Evolutionary conservation across 2,888 invertebrate genomes (phyloP).

Genomic region (Drosophila kambysellisi): DNA sequence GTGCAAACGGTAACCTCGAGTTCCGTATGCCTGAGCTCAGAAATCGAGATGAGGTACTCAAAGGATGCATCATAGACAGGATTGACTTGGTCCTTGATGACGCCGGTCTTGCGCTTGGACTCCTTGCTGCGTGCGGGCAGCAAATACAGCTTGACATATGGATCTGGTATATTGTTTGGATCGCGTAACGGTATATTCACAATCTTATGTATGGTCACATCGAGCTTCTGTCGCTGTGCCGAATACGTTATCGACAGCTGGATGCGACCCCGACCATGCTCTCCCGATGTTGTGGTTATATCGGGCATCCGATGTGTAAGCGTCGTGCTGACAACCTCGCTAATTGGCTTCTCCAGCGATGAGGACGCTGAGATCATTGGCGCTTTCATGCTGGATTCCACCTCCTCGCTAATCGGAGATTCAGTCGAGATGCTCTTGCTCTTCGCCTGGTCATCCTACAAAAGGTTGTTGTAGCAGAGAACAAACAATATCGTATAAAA

Average conservation of each 20-base stretch:
- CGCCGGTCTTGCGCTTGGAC: slow-evolving; percentile 93
- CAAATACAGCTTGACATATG: slow-evolving; percentile 95
- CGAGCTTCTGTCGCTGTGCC: slow-evolving; percentile 91
- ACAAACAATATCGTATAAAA: neutral
- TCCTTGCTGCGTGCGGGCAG: slow-evolving; percentile 94
- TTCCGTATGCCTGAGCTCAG: slow-evolving; percentile 91
- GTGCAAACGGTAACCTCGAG: slow-evolving; percentile 95
- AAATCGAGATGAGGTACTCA: slow-evolving; percentile 93
- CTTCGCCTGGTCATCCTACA: slow-evolving; percentile 63
- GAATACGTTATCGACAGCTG: slow-evolving; percentile 95
- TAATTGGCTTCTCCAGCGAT: slow-evolving; percentile 73
- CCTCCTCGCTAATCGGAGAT: slow-evolving; percentile 78
- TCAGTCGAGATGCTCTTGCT: slow-evolving; percentile 77
- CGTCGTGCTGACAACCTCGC: slow-evolving; percentile 78
- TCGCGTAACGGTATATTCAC: slow-evolving; percentile 94
- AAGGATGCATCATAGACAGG: slow-evolving; percentile 96
- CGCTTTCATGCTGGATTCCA: slow-evolving; percentile 54
- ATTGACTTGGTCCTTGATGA: slow-evolving; percentile 94
- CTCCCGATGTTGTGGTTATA: slow-evolving; percentile 89
- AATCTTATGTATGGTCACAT: slow-evolving; percentile 95
- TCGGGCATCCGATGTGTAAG: slow-evolving; percentile 88
- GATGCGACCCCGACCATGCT: slow-evolving; percentile 91
- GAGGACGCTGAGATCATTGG: slow-evolving; percentile 71
- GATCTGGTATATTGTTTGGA: slow-evolving; percentile 93
- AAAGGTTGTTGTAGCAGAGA: neutral